Evolutionary conservation across 2,113 vertebrate species (phyloP).

Genomic region (Rhabdomys dilectus): DNA sequence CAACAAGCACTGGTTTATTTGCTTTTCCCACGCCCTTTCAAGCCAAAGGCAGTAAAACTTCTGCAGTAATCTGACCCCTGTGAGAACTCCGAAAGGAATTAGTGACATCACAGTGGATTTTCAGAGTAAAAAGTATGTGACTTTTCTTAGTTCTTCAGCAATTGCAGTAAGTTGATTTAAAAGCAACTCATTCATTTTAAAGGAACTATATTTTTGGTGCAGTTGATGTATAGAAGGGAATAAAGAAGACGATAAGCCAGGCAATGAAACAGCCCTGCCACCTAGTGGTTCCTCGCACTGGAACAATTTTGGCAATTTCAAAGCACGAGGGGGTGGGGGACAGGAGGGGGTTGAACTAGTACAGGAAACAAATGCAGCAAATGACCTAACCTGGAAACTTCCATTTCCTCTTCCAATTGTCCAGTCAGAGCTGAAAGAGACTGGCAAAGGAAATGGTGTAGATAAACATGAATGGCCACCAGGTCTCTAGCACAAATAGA

Average conservation of each 20-base stretch:
- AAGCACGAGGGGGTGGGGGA: not conserved
- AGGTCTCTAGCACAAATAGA: not conserved
- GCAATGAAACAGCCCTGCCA: conserved; percentile 60
- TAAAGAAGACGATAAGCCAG: not conserved
- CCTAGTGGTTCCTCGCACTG: conserved; percentile 64
- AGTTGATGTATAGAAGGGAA: not conserved
- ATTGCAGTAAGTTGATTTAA: conserved; percentile 38
- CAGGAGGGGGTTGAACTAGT: not conserved
- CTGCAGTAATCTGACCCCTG: conserved; percentile 45
- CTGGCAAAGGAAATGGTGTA: not conserved
- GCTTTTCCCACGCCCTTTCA: conserved; percentile 67
- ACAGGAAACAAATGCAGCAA: not conserved
- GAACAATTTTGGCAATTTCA: not conserved
- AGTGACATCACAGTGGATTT: conserved; percentile 51
- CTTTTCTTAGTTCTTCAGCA: conserved; percentile 35
- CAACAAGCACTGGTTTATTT: conserved; percentile 61
- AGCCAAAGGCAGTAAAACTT: conserved; percentile 61
- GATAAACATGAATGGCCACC: not conserved
- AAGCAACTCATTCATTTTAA: conserved; percentile 30
- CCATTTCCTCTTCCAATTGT: not conserved
- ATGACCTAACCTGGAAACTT: not conserved
- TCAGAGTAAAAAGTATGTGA: conserved; percentile 24
- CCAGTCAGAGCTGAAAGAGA: not conserved
- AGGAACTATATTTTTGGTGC: not conserved
- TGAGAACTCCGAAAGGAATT: conserved; percentile 18